A percentile compares a stretch with the other conserved stretches of the same genome.
These are phyloP conservation scores for Cyanoliseus patagonus DNA, from an alignment of 2,113 vertebrate species.

Conservation along the genomic window DNA sequence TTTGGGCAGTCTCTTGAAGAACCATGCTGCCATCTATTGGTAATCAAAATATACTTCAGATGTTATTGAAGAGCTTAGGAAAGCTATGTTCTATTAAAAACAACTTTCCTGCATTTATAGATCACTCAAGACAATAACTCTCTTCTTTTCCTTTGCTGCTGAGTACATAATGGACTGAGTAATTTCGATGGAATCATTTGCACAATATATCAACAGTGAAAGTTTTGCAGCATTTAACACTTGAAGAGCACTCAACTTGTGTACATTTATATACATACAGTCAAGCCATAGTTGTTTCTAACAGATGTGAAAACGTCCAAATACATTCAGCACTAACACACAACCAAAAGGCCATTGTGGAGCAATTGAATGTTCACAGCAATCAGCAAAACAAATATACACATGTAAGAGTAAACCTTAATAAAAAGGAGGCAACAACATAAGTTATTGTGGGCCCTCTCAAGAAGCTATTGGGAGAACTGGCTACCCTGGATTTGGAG, in stretches of 20 bases:
- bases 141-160: background rate
- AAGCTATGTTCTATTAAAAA: background rate
- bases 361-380: background rate
- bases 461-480: too few species aligned
- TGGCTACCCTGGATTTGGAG: too few species aligned
- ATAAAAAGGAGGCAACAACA: background rate
- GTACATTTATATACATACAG: background rate
- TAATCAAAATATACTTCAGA: background rate
- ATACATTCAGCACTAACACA: background rate
- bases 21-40: conserved; percentile 78
- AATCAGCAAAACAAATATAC: background rate
- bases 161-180: background rate
- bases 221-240: background rate
- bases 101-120: background rate
- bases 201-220: background rate
- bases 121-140: background rate
- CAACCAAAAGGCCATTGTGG: background rate
- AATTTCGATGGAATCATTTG: background rate
- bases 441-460: background rate
- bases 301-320: background rate
- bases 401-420: background rate
- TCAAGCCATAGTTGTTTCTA: background rate
- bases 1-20: conserved; percentile 18
- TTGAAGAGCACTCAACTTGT: background rate
- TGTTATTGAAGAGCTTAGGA: background rate